Evolutionary conservation across 2,113 vertebrate genomes (phyloP).

Genomic region (Gadus macrocephalus): DNA sequence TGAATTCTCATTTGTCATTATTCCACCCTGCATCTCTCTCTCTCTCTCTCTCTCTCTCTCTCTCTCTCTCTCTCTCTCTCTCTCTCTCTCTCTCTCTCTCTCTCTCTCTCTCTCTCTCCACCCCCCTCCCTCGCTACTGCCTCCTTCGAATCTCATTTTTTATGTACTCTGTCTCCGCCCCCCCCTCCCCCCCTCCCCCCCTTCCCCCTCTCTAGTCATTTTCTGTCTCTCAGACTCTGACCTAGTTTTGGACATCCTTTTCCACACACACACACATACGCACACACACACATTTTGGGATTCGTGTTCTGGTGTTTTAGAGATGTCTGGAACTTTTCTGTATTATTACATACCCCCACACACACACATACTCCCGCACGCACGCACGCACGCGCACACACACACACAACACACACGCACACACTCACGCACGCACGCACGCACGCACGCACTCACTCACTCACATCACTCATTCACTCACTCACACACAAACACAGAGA

Average conservation of each 20-base stretch:
- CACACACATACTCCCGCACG: no score
- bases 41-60: slow-evolving; percentile 17
- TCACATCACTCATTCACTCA: slow-evolving; percentile 13
- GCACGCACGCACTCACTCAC: slow-evolving; percentile 15
- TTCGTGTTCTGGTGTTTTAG: slow-evolving; percentile 37
- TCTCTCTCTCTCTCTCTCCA: slow-evolving; percentile 15
- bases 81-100: slow-evolving; percentile 14
- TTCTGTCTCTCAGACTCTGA: slow-evolving; percentile 51
- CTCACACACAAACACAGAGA: neutral
- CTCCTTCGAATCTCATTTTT: slow-evolving; percentile 3
- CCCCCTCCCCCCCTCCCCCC: neutral
- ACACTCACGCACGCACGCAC: slow-evolving; percentile 12
- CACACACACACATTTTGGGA: neutral
- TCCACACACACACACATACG: slow-evolving; percentile 1
- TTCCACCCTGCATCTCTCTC: neutral
- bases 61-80: neutral
- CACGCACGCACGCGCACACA: no score
- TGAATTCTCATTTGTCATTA: slow-evolving; percentile 1
- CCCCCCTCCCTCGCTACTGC: slow-evolving; percentile 7
- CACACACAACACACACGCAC: neutral
- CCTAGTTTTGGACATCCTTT: slow-evolving; percentile 56
- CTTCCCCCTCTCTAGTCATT: neutral
- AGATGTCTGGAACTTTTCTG: slow-evolving; percentile 1
- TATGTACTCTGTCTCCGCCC: slow-evolving; percentile 12
- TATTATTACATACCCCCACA: no score